phyloP scores from a whole-genome alignment of 2,888 invertebrate species.

The Rosalia funebris region DNA sequence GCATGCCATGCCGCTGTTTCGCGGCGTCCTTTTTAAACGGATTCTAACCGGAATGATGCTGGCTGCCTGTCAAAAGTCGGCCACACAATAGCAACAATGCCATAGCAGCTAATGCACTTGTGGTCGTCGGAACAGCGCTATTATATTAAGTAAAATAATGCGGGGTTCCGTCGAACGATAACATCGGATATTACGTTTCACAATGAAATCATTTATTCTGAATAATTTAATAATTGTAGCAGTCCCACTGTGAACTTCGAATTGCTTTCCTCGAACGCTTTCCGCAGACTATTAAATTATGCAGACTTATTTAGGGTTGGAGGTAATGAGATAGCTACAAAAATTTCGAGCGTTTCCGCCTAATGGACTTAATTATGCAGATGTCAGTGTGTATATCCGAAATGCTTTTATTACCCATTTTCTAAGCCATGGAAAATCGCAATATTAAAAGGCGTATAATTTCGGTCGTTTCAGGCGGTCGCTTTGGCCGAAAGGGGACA shows the following conservation, averaged over 20 bases:
- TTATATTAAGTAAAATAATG: slow-evolving; percentile 39
- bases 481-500: too few species aligned
- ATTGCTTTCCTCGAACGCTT: slow-evolving; percentile 10
- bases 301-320: slow-evolving; percentile 10
- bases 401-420: not conserved
- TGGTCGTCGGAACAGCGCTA: slow-evolving; percentile 38
- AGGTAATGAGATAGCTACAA: not conserved
- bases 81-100: slow-evolving; percentile 45
- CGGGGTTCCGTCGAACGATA: slow-evolving; percentile 36
- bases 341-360: slow-evolving; percentile 1
- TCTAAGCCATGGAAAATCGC: not conserved
- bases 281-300: slow-evolving; percentile 8
- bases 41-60: slow-evolving; percentile 30
- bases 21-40: slow-evolving; percentile 35
- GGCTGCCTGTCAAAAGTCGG: slow-evolving; percentile 47
- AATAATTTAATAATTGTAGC: slow-evolving; percentile 30
- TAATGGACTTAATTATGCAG: slow-evolving; percentile 3
- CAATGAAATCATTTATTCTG: slow-evolving; percentile 34
- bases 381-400: not conserved
- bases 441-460: too few species aligned
- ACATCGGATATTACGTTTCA: slow-evolving; percentile 40
- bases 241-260: slow-evolving; percentile 2
- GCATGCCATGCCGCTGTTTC: slow-evolving; percentile 8
- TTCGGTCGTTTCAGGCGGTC: too few species aligned
- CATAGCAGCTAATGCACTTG: slow-evolving; percentile 45